These are phyloP conservation scores for Melanophora roralis DNA, from an alignment of 2,888 invertebrate genomes.

Conservation along the genomic window DNA sequence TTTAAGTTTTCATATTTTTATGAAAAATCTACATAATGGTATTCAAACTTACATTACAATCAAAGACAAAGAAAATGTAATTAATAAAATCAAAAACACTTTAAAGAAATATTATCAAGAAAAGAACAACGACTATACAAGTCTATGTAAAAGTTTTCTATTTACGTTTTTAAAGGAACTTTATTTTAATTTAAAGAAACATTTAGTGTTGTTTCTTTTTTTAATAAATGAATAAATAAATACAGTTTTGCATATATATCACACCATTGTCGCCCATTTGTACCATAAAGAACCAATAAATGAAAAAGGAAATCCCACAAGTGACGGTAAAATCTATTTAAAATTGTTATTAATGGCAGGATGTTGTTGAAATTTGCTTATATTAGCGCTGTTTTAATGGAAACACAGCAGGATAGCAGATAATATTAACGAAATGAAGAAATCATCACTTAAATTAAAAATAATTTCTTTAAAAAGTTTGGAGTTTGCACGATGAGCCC, in stretches of 20 bases:
- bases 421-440: too few relatives aligned
- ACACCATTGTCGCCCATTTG: neutral
- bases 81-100: neutral
- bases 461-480: too few relatives aligned
- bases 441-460: too few relatives aligned
- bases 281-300: conserved; percentile 35
- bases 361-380: neutral
- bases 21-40: neutral
- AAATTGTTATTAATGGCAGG: conserved; percentile 48
- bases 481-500: too few relatives aligned
- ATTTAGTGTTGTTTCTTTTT: neutral
- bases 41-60: neutral
- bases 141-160: neutral
- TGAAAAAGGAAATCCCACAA: conserved; percentile 37
- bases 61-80: conserved; percentile 8
- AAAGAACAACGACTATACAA: neutral
- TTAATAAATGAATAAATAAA: neutral
- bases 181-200: neutral
- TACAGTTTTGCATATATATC: neutral
- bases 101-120: neutral
- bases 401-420: too few relatives aligned
- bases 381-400: too few relatives aligned
- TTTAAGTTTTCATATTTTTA: conserved; percentile 51
- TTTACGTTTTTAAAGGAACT: neutral
- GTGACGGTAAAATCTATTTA: conserved; percentile 50